These are phyloP conservation scores for Rhombomys opimus DNA, from an alignment of 2,113 vertebrate species.

Conservation along the genomic window DNA sequence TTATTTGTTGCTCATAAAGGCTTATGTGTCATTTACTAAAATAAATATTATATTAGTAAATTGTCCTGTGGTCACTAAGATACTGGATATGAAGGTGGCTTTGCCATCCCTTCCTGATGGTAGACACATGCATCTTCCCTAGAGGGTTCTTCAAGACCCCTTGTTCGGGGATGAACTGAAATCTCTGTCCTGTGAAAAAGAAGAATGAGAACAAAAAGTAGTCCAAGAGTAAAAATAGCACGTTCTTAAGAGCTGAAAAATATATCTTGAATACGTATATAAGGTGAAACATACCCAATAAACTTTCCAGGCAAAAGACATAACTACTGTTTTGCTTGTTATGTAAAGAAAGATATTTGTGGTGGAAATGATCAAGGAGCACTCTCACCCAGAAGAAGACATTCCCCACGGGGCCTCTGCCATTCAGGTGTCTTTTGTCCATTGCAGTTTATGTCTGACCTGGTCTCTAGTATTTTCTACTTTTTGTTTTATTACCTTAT, in stretches of 20 bases:
- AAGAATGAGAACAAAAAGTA: not conserved
- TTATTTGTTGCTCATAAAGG: not conserved
- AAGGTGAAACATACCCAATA: not conserved
- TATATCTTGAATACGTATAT: not conserved
- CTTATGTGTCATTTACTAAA: not conserved
- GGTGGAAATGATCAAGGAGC: not conserved
- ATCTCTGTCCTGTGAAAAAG: not conserved
- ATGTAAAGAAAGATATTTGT: not conserved
- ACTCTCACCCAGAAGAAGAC: not conserved
- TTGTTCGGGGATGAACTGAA: not conserved
- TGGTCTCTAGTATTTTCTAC: not conserved
- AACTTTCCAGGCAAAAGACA: not conserved
- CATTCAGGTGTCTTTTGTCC: not conserved
- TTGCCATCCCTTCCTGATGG: not conserved
- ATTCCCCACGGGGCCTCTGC: not conserved
- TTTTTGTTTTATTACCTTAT: not conserved
- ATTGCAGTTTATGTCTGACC: not conserved
- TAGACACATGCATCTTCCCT: not conserved
- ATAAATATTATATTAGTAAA: not conserved
- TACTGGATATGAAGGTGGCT: not conserved
- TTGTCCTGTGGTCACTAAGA: not conserved
- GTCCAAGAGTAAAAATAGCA: not conserved
- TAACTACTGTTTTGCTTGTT: not conserved
- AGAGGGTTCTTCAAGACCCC: not conserved
- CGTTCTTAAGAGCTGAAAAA: not conserved